These are phyloP conservation scores for Drosophila santomea DNA, from an alignment of 1,140 invertebrate genomes.

Conservation along the genomic window DNA sequence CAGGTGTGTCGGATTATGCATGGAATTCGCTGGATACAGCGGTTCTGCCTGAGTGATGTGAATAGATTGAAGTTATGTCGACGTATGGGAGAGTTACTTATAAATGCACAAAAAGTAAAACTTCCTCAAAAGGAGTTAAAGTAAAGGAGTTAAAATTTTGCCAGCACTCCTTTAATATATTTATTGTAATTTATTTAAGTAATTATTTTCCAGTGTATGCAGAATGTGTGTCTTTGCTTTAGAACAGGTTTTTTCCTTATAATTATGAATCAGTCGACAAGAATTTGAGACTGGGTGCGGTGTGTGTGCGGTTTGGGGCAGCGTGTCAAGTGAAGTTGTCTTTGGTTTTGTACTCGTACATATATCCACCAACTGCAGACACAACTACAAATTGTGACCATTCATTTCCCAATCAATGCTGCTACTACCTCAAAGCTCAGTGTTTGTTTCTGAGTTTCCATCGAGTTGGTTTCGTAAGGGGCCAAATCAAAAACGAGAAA, in stretches of 20 bases:
- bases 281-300: constrained; percentile 68
- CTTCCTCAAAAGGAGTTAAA: too few relatives aligned
- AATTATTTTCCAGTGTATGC: constrained; percentile 19
- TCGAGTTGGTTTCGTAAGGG: constrained; percentile 38
- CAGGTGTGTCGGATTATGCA: constrained; percentile 38
- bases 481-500: constrained; percentile 6
- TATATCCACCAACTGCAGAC: constrained; percentile 28
- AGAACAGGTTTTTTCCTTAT: constrained; percentile 54
- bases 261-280: constrained; percentile 68
- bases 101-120: neutral
- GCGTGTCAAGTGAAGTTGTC: constrained; percentile 51
- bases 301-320: constrained; percentile 44
- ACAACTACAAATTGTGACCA: constrained; percentile 55
- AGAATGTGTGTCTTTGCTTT: constrained; percentile 35
- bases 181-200: neutral
- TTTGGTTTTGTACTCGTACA: constrained; percentile 17
- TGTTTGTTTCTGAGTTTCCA: constrained; percentile 29
- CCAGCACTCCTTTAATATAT: too few relatives aligned
- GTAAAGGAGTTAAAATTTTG: neutral
- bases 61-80: constrained; percentile 21
- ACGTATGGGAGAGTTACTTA: neutral
- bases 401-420: constrained; percentile 59
- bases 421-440: constrained; percentile 34
- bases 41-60: constrained; percentile 74
- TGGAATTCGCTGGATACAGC: constrained; percentile 40